A percentile compares a stretch with the other conserved stretches of the same genome.
Conservation (phyloP, 2,113 vertebrate genomes). For the Scartelaos histophorus region DNA sequence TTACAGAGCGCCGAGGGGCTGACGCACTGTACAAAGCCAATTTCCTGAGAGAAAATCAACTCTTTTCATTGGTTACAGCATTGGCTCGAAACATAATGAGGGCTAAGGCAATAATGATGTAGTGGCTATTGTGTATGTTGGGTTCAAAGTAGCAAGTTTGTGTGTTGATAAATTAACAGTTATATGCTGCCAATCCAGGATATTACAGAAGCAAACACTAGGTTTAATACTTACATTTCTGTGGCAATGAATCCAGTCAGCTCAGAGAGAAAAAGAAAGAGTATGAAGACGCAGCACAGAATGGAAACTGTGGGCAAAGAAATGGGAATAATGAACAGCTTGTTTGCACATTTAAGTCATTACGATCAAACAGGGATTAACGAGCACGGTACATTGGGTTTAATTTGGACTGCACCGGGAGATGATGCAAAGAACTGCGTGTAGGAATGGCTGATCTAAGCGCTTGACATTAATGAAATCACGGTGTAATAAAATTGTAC, state of each 20-base stretch:
- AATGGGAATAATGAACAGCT: constrained; percentile 20
- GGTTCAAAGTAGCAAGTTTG: not conserved
- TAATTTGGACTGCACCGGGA: constrained; percentile 21
- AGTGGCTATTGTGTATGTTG: constrained; percentile 18
- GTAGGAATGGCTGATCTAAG: constrained; percentile 45
- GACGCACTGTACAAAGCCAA: constrained; percentile 56
- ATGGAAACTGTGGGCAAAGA: constrained; percentile 87
- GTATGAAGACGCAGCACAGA: constrained; percentile 97
- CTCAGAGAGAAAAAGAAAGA: constrained; percentile 98
- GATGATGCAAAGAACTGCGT: constrained; percentile 40
- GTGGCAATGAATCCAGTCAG: constrained; percentile 97
- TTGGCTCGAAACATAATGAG: constrained; percentile 25
- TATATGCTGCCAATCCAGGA: too few relatives aligned
- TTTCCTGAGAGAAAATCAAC: constrained; percentile 57
- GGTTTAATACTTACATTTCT: constrained; percentile 89
- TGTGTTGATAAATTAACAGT: too few relatives aligned
- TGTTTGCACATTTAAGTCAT: constrained; percentile 8
- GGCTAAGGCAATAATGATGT: constrained; percentile 29
- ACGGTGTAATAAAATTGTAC: constrained; percentile 29
- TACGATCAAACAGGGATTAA: constrained; percentile 4
- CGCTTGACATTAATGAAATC: constrained; percentile 50
- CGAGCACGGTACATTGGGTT: not conserved
- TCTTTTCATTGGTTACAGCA: constrained; percentile 38
- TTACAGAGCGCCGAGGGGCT: constrained; percentile 47
- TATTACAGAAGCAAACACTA: constrained; percentile 9